Evolutionary conservation across 1,140 invertebrate genomes (phyloP), one percentile per base, ranked within the genome.

Genomic region (Heliconius eleuchia): DNA sequence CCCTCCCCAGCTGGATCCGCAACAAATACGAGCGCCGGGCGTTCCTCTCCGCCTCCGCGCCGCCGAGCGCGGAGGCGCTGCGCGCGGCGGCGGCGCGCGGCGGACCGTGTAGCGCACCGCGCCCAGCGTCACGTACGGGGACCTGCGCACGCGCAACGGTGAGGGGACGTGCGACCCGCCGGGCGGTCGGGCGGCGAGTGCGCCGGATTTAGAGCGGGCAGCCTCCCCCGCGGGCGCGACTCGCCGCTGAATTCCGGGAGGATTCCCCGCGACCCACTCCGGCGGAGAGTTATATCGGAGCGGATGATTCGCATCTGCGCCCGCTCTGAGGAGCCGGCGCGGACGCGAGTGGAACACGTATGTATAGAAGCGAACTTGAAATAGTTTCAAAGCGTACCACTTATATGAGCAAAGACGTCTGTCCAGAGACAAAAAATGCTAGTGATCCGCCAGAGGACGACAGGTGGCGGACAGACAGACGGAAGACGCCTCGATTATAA

Each of bases 21-120:
- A 73, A 92, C 55, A 94, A 93, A 78, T 93, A 94, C 87, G 91
- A 94, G 84, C 86, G 90, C 9, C 91, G 92, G 5, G 84, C 88
- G 77, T 94, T 94, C 85, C 84, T 93, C 8, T 76, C 84, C 5
- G 23, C 84, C 18, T 3, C 30, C 30, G 30, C 30, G 30, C 30
- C 23, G 23, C 30, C 30, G 30, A 34, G 30, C 30, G 30, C 30
- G 30, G 30, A 34, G 50, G 77, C 13, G 50, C 30, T 34, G 86
- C 88, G 82, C 89, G 89, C 88, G 91, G 90, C 85, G 93, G 90
- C 88, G 91, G 90, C 79, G 95, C 95, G 84, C 95, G 92, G 82
- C 95, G 95, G 73, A 95, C 95, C 52, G 95, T 95, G 91, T 96
- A 96, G 81, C 95, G 95, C 85, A 96, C 95, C 82, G 95, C 95